Base-by-base conservation (phyloP, 2,113 vertebrate species). In the Marmota flaviventris region DNA sequence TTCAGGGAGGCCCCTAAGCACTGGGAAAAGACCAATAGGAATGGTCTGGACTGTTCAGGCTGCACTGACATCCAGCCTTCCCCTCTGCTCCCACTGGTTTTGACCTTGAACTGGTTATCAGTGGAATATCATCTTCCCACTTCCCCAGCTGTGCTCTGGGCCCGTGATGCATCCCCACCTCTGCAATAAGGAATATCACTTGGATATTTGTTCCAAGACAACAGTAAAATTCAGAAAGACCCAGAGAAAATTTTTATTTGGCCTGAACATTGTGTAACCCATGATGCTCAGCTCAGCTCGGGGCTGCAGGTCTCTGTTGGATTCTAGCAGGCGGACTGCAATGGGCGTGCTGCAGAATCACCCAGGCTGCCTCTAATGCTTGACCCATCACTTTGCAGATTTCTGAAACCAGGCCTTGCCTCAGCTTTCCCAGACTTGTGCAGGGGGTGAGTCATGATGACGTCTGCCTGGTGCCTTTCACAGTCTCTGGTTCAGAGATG, bases 131-230 rank as follows among this genome's bases (percentile, higher is more conserved):
- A 34, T 93, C 63, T 79, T 95, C 29, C 76, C 73, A 91, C 25
- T 61, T 72, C 18, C 24, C 27, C 45, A 48, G 81, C 51, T 95
- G 78, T 72, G 37, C 37, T 94, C 65, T 72, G 51, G 4, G 51
- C 24, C 76, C 81, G 16, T n/a, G 53, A 51, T 27, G 29, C 51
- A 37, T 72, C 67, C 17, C n/a, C 16, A 73, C 51, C 39, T 83
- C 48, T 89, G 70, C 8, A 1, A n/a, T 2, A 63, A 34, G 58
- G 34, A 81, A 67, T 76, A 45, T 27, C 77, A 11, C 17, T 89
- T 76, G 88, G 27, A 29, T 85, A 39, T 94, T 75, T 61, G n/a
- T 75, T 77, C 77, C 51, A 87, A 88, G 42, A 84, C 9, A 87
- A 61, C 27, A 72, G 22, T 27, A 81, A 90, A 90, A 88, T 73